Base-by-base conservation (phyloP, 2,113 vertebrate genomes). In the Aythya baeri region DNA sequence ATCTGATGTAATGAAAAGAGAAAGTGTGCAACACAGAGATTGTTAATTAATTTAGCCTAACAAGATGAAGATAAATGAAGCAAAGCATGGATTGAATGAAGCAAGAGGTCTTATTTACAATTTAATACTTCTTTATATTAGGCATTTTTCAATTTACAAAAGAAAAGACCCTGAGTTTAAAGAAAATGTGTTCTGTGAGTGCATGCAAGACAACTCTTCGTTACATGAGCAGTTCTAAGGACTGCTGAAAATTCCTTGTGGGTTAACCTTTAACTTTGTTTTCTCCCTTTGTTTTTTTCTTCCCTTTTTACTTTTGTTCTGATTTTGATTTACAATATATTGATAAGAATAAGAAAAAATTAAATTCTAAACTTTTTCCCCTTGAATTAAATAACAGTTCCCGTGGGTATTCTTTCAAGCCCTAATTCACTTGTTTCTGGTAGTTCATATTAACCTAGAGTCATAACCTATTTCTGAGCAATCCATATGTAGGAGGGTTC, bases 31-130 rank as follows among this genome's bases (percentile, higher is more conserved):
- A 98, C 98, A 98, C 97, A 98, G 98, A 99, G 98, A 99, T 98
- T 99, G 99, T 99, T 99, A 99, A 99, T 99, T 99, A 99, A 99
- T 99, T 99, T 99, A 99, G 98, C 98, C 98, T 99, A 99, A 99
- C 98, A 99, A 99, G 99, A 99, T 99, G 99, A 99, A 99, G 98
- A 99, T 99, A 99, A 99, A 99, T 99, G 98, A 99, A 99, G 98
- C 98, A 98, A 98, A 98, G 97, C 98, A 98, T 98, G 98, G 98
- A 98, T 93, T 99, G 98, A 99, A 97, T 98, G 98, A 98, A 98
- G 97, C 97, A 98, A 98, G 98, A 98, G 98, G 97, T 98, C 98
- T 98, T 98, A 98, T 98, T 99, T 99, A 99, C 98, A 98, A 96
- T 98, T 98, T 98, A 98, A 97, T 97, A 95, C 95, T 96, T 96